Evolutionary conservation across 2,113 vertebrate species (phyloP).

Genomic region (Verasper variegatus): DNA sequence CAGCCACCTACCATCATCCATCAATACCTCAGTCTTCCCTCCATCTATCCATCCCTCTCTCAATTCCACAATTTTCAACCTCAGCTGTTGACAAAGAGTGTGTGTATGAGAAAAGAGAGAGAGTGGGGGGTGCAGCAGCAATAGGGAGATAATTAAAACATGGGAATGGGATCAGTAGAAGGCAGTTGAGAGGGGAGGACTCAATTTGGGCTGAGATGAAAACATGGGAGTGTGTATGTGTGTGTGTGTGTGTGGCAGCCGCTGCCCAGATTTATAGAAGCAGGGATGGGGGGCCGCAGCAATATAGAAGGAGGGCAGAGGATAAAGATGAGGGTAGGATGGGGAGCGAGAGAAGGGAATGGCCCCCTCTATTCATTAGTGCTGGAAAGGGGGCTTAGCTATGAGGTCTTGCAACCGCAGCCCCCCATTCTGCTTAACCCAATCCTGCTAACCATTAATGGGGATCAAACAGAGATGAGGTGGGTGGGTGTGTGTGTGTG

Average conservation of each 20-base stretch:
- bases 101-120: background rate
- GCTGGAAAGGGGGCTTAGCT: conserved; percentile 57
- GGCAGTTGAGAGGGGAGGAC: conserved; percentile 62
- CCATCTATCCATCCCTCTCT: conserved; percentile 1
- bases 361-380: conserved; percentile 70
- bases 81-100: conserved; percentile 9
- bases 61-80: conserved; percentile 35
- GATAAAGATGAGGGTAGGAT: conserved; percentile 67
- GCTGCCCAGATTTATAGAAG: conserved; percentile 64
- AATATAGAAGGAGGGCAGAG: conserved; percentile 65
- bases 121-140: background rate
- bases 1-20: background rate
- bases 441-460: conserved; percentile 66
- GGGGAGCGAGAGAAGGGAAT: conserved; percentile 59
- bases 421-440: conserved; percentile 55
- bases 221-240: conserved; percentile 37
- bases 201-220: conserved; percentile 76
- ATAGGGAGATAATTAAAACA: conserved; percentile 71
- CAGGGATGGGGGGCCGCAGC: conserved; percentile 33
- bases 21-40: background rate
- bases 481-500: conserved; percentile 13
- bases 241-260: conserved; percentile 19
- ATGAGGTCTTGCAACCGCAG: conserved; percentile 49
- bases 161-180: conserved; percentile 71
- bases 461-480: conserved; percentile 65